phyloP scores from a whole-genome alignment of 2,113 vertebrate species.

The Hippoglossus stenolepis region DNA sequence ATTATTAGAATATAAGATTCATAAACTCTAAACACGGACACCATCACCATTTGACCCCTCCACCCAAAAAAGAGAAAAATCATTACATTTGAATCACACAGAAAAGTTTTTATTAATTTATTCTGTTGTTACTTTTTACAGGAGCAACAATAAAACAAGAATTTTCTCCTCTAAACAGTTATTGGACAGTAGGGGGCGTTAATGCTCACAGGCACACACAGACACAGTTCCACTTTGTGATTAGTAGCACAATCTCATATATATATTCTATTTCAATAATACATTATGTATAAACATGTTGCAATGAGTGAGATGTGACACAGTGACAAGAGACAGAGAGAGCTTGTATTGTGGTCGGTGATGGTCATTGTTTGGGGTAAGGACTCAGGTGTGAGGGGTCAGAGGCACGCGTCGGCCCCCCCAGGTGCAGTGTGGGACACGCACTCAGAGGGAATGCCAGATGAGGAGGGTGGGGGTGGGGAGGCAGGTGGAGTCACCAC shows the following conservation, averaged over 20 bases:
- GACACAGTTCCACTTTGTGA: constrained; percentile 48
- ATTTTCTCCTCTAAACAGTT: constrained; percentile 35
- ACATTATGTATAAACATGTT: constrained; percentile 79
- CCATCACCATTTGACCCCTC: background rate
- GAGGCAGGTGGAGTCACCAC: constrained; percentile 79
- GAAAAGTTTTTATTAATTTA: constrained; percentile 57
- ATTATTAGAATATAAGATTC: background rate
- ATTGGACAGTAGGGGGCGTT: constrained; percentile 12
- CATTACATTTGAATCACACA: constrained; percentile 60
- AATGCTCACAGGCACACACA: constrained; percentile 25
- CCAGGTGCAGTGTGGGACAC: constrained; percentile 60
- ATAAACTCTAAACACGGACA: background rate
- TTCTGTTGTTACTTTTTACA: constrained; percentile 65
- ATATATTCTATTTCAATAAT: constrained; percentile 66
- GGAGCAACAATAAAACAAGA: constrained; percentile 69
- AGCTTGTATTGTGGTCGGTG: constrained; percentile 40
- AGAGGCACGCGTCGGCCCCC: constrained; percentile 74
- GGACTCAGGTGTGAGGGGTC: constrained; percentile 56
- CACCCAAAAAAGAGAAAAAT: background rate
- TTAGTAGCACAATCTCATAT: constrained; percentile 48
- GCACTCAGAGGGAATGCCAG: constrained; percentile 46
- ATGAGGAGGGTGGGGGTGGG: constrained; percentile 16
- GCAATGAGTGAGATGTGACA: constrained; percentile 48
- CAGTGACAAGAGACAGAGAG: constrained; percentile 43
- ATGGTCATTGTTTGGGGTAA: constrained; percentile 31